phyloP scores from a whole-genome alignment of 2,113 vertebrate species.

The Pelobates fuscus region DNA sequence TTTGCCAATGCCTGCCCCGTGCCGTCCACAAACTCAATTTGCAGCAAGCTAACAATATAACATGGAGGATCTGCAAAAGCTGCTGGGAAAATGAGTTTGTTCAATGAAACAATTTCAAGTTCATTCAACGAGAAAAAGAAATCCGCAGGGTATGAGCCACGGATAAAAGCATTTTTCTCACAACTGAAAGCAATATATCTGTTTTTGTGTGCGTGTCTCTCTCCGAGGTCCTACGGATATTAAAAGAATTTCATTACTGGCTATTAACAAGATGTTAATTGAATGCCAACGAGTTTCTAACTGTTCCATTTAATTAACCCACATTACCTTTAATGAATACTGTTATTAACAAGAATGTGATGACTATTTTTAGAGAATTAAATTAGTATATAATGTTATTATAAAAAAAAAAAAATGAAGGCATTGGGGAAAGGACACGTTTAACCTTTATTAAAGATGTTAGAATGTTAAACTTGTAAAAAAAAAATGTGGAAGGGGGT shows the following conservation, averaged over 20 bases:
- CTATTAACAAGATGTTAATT: conserved; percentile 26
- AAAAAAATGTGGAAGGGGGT: too few relatives aligned
- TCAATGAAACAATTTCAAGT: conserved; percentile 4
- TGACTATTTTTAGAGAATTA: neutral
- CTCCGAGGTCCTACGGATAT: neutral
- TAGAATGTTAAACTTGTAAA: too few relatives aligned
- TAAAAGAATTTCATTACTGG: conserved; percentile 12
- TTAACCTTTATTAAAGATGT: neutral
- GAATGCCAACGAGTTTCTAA: conserved; percentile 1
- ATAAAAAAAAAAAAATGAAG: too few relatives aligned
- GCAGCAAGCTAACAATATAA: neutral
- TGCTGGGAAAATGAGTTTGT: conserved; percentile 10
- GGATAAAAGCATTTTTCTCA: neutral
- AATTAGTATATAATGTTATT: conserved; percentile 7
- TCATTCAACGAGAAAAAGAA: neutral
- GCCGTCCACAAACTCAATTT: neutral
- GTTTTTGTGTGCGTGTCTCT: neutral
- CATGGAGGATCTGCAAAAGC: too few relatives aligned
- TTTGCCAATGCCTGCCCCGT: neutral
- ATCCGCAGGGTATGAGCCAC: neutral
- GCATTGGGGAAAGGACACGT: neutral
- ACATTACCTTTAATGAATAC: conserved; percentile 18
- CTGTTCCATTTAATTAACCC: conserved; percentile 13
- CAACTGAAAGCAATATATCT: neutral
- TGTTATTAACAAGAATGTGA: neutral